A percentile compares a stretch with the other conserved stretches of the same genome.
Conservation (phyloP, 2,888 invertebrate species). For the Cantharis lateralis region DNA sequence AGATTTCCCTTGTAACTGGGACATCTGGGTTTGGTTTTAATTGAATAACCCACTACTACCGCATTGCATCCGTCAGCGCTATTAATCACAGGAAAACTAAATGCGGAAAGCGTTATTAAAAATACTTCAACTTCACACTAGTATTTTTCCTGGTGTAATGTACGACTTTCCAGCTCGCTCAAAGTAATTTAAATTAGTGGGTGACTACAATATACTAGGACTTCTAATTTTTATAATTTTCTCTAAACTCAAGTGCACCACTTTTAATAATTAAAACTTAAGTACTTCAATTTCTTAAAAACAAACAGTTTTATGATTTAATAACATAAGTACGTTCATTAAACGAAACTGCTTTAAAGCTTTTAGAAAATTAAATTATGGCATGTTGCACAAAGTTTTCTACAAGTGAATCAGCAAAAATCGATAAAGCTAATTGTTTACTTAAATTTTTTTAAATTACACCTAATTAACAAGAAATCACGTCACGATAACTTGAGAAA, state of each 20-base stretch:
- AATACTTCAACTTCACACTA: slow-evolving; percentile 29
- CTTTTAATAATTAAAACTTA: not conserved
- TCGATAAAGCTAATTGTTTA: not conserved
- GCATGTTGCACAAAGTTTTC: not conserved
- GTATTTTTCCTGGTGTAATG: slow-evolving; percentile 21
- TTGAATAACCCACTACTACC: slow-evolving; percentile 35
- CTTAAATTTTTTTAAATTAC: not conserved
- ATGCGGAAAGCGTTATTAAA: slow-evolving; percentile 36
- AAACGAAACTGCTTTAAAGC: not conserved
- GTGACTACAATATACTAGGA: not conserved
- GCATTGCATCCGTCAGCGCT: slow-evolving; percentile 30
- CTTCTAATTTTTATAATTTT: not conserved
- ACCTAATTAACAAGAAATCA: not conserved
- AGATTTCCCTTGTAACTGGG: slow-evolving; percentile 33
- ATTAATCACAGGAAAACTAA: slow-evolving; percentile 35
- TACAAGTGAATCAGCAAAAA: not conserved
- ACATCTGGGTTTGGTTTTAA: slow-evolving; percentile 39
- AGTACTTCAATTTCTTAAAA: not conserved
- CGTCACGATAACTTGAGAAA: not conserved
- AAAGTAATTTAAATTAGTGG: not conserved
- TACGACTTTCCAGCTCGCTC: slow-evolving; percentile 1
- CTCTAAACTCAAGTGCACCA: not conserved
- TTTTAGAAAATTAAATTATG: slow-evolving; percentile 2
- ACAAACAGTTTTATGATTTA: not conserved
- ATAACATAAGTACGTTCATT: not conserved